A percentile compares a stretch with the other conserved stretches of the same genome.
These are phyloP conservation scores for Arctocebus calabarensis DNA, from an alignment of 2,797 vertebrate genomes.

Conservation along the genomic window DNA sequence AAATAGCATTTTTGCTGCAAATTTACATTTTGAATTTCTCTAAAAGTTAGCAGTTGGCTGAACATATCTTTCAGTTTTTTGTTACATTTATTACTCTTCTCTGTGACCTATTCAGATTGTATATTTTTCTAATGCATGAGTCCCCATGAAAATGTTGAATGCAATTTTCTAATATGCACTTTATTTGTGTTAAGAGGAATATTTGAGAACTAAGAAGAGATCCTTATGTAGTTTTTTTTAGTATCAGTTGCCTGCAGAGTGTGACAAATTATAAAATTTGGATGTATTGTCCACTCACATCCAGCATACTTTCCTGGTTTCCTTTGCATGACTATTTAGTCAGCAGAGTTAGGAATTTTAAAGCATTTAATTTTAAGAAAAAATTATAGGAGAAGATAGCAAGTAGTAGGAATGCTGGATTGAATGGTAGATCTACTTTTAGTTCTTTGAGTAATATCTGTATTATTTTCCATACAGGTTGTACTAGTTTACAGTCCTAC, in stretches of 20 bases:
- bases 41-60: neutral
- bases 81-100: neutral
- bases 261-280: neutral
- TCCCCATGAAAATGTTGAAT: neutral
- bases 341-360: neutral
- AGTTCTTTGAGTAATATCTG: neutral
- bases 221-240: neutral
- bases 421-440: neutral
- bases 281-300: neutral
- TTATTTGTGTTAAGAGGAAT: neutral
- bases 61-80: neutral
- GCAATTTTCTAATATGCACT: neutral
- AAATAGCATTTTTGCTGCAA: neutral
- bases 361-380: slow-evolving; percentile 45
- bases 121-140: neutral
- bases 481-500: neutral
- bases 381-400: neutral
- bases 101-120: neutral
- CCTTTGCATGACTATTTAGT: neutral
- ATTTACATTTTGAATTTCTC: neutral
- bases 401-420: neutral
- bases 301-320: neutral
- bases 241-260: neutral
- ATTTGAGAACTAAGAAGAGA: slow-evolving; percentile 8
- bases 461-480: neutral